phyloP scores from a whole-genome alignment of 2,113 vertebrate genomes.

The Caretta caretta region DNA sequence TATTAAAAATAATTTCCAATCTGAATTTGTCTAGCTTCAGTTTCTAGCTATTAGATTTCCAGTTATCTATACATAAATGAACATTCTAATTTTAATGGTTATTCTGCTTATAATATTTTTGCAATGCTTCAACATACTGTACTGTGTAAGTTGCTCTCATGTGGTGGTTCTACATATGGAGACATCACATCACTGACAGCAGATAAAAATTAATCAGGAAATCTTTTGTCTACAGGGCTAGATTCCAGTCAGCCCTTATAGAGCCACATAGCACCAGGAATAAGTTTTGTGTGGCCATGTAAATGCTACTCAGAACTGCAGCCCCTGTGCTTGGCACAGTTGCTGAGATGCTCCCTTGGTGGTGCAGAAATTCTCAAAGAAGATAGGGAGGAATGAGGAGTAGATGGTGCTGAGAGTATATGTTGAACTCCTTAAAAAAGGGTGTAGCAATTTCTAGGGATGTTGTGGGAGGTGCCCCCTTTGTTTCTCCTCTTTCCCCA shows the following conservation, averaged over 20 bases:
- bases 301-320: background rate
- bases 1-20: no score
- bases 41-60: background rate
- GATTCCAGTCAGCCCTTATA: background rate
- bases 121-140: accelerated
- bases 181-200: background rate
- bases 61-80: background rate
- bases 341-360: background rate
- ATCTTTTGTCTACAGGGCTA: background rate
- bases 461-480: accelerated
- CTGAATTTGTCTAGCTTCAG: no score
- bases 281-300: background rate
- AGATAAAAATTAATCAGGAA: background rate
- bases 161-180: accelerated
- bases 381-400: background rate
- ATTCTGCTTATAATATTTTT: background rate
- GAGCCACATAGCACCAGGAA: accelerated
- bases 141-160: background rate
- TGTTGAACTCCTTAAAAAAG: no score
- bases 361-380: no score
- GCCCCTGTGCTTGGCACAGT: accelerated
- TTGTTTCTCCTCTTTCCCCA: background rate
- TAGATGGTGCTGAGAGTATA: background rate
- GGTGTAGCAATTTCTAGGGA: background rate
- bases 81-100: background rate